Base-by-base conservation (phyloP, 2,888 invertebrate genomes). In the Chrysotoxum bicinctum region DNA sequence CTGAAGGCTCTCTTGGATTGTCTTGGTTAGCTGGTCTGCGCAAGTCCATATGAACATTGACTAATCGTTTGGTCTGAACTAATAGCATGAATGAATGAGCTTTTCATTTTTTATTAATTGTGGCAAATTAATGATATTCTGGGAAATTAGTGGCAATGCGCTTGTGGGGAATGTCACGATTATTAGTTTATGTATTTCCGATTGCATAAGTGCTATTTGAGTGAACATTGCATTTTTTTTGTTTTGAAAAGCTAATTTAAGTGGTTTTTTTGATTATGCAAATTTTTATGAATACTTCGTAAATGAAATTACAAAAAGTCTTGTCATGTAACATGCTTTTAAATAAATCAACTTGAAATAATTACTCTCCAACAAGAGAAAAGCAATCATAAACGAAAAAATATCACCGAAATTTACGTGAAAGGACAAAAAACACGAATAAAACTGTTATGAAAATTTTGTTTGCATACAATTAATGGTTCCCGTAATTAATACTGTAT, bases 21-120 rank as follows among this genome's bases (percentile, higher is more conserved):
- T 30, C 2, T 23, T 45, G 8, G 19, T 62, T 68, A 48, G 35
- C 19, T 40, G 35, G 73, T 40, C 50, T 40, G 62, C 12, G 12
- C 23, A 26, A 43, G 66, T 12, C 16, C 40, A 64, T 64, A 35
- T 76, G 72, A 80, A 76, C 75, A 80, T 85, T 81, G 85, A 85
- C 85, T 85, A 85, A 85, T 85, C 80, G 76, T 72, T 85, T 76
- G 68, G 54, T 21, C 21, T n/a, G n/a, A 80, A 75, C 80, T 85
- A 77, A 85, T 73, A 80, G 73, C 77, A 81, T 68, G 85, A 85
- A 62, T 72, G 76, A 77, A 77, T 85, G 76, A 81, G 52, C 80
- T 85, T 85, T 80, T 85, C 69, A 85, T 80, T 80, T 85, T 80
- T 80, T 85, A 81, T 85, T 85, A 72, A 74, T 81, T 77, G 54